A percentile compares a stretch with the other conserved stretches of the same genome.
Conservation (phyloP, 2,113 vertebrate genomes). For the Micromys minutus region DNA sequence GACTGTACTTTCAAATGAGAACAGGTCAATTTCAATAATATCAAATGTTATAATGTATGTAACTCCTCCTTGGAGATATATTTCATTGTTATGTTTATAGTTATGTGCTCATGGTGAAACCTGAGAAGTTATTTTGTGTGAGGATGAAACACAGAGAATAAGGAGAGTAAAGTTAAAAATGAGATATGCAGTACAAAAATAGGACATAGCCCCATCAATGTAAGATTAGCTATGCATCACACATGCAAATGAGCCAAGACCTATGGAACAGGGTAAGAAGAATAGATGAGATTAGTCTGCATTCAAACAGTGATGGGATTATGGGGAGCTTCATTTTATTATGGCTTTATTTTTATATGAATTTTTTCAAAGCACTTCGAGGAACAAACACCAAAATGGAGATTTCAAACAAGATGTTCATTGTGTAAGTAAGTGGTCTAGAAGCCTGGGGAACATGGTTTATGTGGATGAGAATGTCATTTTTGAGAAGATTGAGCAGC, state of each 20-base stretch:
- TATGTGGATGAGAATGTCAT: not conserved
- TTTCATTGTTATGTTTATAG: conserved; percentile 10
- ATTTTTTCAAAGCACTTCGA: not conserved
- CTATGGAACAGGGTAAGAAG: not conserved
- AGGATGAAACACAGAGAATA: not conserved
- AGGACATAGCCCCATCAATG: not conserved
- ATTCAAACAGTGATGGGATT: not conserved
- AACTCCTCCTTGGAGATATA: not conserved
- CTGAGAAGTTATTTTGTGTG: not conserved
- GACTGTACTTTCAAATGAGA: conserved; percentile 20
- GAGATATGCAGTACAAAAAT: not conserved
- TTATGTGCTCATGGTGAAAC: not conserved
- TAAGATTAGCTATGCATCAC: not conserved
- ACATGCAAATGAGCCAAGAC: not conserved
- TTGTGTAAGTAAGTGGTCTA: not conserved
- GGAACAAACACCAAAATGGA: not conserved
- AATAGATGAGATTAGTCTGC: too few species aligned
- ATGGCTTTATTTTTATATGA: not conserved
- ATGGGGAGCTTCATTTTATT: not conserved
- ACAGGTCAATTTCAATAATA: conserved; percentile 38
- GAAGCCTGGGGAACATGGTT: not conserved
- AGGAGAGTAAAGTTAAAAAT: not conserved
- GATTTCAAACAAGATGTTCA: not conserved
- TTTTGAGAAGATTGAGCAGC: accelerated
- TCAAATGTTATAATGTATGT: not conserved